A percentile compares a stretch with the other conserved stretches of the same genome.
These are phyloP conservation scores for Bhutanitis thaidina DNA, from an alignment of 2,888 invertebrate genomes.

Conservation along the genomic window DNA sequence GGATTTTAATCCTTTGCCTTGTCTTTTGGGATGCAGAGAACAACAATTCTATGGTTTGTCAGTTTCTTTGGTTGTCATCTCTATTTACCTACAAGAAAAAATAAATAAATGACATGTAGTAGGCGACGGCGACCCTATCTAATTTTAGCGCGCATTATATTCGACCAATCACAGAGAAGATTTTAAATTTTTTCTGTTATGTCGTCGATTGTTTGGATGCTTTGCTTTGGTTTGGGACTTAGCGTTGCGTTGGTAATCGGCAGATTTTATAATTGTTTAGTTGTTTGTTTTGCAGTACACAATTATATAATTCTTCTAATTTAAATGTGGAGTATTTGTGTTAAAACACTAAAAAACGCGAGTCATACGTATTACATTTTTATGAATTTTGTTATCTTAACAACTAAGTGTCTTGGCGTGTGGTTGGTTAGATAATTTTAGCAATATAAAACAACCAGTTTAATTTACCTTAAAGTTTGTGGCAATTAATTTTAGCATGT, in stretches of 20 bases:
- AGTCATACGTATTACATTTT: not conserved
- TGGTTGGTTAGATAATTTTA: slow-evolving; percentile 59
- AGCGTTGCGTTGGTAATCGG: slow-evolving; percentile 37
- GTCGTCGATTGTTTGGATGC: slow-evolving; percentile 39
- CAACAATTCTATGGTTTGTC: too few relatives aligned
- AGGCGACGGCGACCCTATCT: too few relatives aligned
- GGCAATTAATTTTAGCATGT: slow-evolving; percentile 48
- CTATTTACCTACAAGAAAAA: too few relatives aligned
- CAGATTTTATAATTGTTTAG: slow-evolving; percentile 32
- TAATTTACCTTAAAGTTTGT: not conserved
- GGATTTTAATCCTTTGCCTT: too few relatives aligned
- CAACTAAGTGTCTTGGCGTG: slow-evolving; percentile 52
- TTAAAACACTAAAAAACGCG: not conserved
- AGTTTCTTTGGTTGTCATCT: too few relatives aligned
- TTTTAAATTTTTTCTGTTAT: slow-evolving; percentile 60
- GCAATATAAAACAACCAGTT: slow-evolving; percentile 28
- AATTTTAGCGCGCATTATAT: slow-evolving; percentile 38
- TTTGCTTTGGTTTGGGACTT: slow-evolving; percentile 42
- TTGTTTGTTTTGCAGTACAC: slow-evolving; percentile 38
- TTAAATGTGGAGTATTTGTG: slow-evolving; percentile 5
- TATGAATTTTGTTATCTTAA: slow-evolving; percentile 25
- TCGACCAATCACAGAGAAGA: slow-evolving; percentile 56
- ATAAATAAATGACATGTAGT: too few relatives aligned
- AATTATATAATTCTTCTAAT: slow-evolving; percentile 25
- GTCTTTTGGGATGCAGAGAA: too few relatives aligned